Evolutionary conservation across 2,888 invertebrate species (phyloP).

Genomic region (Microctonus hyperodae): DNA sequence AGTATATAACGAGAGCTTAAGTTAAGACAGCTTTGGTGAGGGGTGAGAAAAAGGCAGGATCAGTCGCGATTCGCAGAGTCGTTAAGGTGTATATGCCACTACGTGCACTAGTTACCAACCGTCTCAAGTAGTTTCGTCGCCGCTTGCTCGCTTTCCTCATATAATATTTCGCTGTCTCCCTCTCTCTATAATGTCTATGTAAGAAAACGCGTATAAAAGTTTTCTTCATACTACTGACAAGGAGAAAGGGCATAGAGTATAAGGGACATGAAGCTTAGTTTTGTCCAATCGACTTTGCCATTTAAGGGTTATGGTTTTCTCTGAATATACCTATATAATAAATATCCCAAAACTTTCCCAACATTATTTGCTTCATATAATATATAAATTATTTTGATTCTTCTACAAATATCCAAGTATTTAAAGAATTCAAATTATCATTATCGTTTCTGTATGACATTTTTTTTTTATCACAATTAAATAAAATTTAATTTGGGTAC

Average conservation of each 20-base stretch:
- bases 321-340: background rate
- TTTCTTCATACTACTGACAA: slow-evolving; percentile 11
- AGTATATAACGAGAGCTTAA: slow-evolving; percentile 1
- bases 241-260: too few species aligned
- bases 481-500: background rate
- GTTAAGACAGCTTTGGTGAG: background rate
- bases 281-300: slow-evolving; percentile 3
- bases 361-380: too few species aligned
- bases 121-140: slow-evolving; percentile 24
- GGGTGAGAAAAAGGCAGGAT: slow-evolving; percentile 16
- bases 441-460: too few species aligned
- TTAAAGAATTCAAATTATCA: too few species aligned
- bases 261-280: too few species aligned
- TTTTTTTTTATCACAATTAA: background rate
- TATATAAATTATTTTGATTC: too few species aligned
- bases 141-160: background rate
- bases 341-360: too few species aligned
- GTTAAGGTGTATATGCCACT: slow-evolving; percentile 24
- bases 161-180: background rate
- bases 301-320: slow-evolving; percentile 20
- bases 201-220: slow-evolving; percentile 21
- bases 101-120: slow-evolving; percentile 29
- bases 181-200: background rate
- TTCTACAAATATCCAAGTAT: too few species aligned
- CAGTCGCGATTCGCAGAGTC: slow-evolving; percentile 27